Base-by-base conservation (phyloP, 2,113 vertebrate species). In the Piprites chloris region DNA sequence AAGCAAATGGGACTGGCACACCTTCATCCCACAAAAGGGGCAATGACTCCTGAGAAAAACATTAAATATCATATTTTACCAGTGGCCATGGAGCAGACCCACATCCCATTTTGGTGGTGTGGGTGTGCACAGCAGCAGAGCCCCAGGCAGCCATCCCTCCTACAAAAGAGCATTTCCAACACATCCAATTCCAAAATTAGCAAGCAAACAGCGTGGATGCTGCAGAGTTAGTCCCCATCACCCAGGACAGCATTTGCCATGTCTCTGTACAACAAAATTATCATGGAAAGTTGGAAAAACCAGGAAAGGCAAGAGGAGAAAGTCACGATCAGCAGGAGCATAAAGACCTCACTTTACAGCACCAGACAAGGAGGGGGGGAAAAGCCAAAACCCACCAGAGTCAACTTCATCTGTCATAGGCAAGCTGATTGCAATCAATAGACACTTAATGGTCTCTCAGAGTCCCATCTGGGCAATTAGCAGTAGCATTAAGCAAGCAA, bases 381-480 rank as follows among this genome's bases (percentile, higher is more conserved):
- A 44, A 52, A 52, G 8, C 27, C 27, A 17, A 75, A 94, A 2
- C 10, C 50, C 32, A 49, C 59, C 66, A 88, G 65, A 89, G 76
- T 65, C 68, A 87, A 95, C 61, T 93, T 96, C 92, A 88, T 94
- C 95, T 97, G 93, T 95, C 95, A 93, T 37, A 82, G 93, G 73
- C 92, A 95, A 90, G 83, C 92, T 95, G 88, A 93, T 95, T 90
- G 75, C 93, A 90, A 95, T 96, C 95, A 95, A 96, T 96, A 96
- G 96, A 97, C 95, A 93, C 73, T 95, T 94, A 96, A 96, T 89
- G 93, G 95, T 81, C 74, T 95, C 96, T 87, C 76, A n/a, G 76
- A 87, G 90, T 96, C 96, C 95, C 93, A 95, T 90, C 68, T 96
- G 95, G 86, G 85, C 85, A 96, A 97, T 96, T 78, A 96, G 95